Evolutionary conservation across 2,113 vertebrate species (phyloP), one percentile per base, ranked within the genome.

Genomic region (Phalacrocorax brasilianus): DNA sequence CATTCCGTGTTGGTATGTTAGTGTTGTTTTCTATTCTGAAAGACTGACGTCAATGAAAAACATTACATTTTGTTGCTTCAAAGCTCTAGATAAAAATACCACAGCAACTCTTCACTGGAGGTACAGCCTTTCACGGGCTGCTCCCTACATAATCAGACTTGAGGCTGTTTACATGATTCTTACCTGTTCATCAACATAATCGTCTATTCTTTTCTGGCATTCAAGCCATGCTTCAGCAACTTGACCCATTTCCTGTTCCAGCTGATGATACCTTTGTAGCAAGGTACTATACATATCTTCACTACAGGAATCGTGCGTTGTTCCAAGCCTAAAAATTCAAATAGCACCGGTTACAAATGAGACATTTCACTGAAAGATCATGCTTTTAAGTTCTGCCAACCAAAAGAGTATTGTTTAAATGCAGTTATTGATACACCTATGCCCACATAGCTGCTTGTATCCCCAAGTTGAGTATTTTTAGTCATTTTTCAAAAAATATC

Each of bases 171-270:
- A 80, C 17, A 32, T n/a, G 40, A 42, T 52, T 62, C 97, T 87
- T 95, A 99, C 99, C 99, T 99, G 99, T 88, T 99, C 99, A 87
- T 99, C 99, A 49, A 99, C 99, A 30, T 99, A 99, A 96, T 99
- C 99, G 55, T 99, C 99, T 47, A 99, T 99, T 97, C 99, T 98
- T 97, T 99, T 99, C 97, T 99, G 99, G 95, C 99, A 99, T 93
- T 99, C 99, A 94, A 99, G 98, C 99, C 99, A 99, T 83, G 99
- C 98, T 77, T 98, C 98, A 7, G 99, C 98, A 63, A 99, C 99
- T 17, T 97, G 97, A 59, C 97, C 98, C 98, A 99, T 99, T 94
- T 99, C 99, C 97, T 98, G 99, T 96, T 99, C 99, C 58, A 99
- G 98, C 89, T 98, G 98, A 94, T 99, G 99, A 97, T 99, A 99